Evolutionary conservation across 2,888 invertebrate genomes (phyloP), one percentile per base, ranked within the genome.

Genomic region (Drosophila helvetica): DNA sequence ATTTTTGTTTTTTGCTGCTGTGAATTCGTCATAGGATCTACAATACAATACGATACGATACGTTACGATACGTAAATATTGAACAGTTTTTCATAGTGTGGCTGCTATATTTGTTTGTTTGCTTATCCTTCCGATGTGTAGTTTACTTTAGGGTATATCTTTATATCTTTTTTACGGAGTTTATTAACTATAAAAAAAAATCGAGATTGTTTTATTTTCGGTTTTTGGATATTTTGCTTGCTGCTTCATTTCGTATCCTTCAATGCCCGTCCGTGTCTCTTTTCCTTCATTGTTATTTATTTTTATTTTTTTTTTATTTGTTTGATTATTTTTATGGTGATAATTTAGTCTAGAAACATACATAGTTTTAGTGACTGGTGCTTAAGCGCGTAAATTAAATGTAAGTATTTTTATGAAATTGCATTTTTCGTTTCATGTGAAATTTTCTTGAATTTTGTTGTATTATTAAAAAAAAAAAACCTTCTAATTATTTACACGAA

Each of bases 341-440:
- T 55, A 58, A 43, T 55, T 73, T 75, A 67, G 64, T 58, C 75
- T 85, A 80, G 71, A 71, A 80, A 74, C 64, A 81, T 77, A 68
- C 61, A 82, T 83, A 78, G 68, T 79, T 86, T 73, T 84, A 86
- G 84, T 86, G 86, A 86, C 86, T 86, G 75, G 85, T 86, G 85
- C 84, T 84, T 72, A 66, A 72, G 62, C 76, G 78, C 80, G 56
- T 79, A 83, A 73, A 76, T 77, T 74, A 77, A 59, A 67, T 77
- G 65, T 86, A 78, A 63, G 71, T 60, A 71, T 61, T 65, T 71
- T 77, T 46, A 42, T 45, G 17, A 62, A 62, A 56, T 55, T 55
- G 53, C 69, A 69, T 43, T 30, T 47, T 10, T 18, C 55, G 27
- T 50, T 54, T 27, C 27, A 2, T 43, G 27, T 18, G 38, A 42